Evolutionary conservation across 2,888 invertebrate species (phyloP), one percentile per base, ranked within the genome.

Genomic region (Malachius bipustulatus): DNA sequence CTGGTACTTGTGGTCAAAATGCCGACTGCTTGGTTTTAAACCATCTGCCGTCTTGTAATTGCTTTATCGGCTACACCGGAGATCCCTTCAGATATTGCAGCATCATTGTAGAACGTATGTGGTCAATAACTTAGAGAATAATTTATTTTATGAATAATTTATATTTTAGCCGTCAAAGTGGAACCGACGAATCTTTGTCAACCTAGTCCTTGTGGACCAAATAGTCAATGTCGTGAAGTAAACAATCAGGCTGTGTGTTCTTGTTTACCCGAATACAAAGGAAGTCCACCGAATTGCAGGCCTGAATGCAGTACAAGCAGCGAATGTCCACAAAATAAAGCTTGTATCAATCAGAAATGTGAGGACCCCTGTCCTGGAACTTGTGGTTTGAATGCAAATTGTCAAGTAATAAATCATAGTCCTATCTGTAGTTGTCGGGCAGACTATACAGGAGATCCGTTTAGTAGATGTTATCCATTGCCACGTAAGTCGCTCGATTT

Each of bases 141-240:
- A 3, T 30, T 30, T 11, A n/a, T 4, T 13, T 6, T 29, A 11
- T 9, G 14, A 12, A 14, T 14, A 6, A 14, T 30, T 27, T 32
- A 10, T 11, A 2, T 50, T 51, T 32, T 43, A 52, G 53, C 46
- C 38, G 37, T 43, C 3, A 42, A 47, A 40, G 48, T 46, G 35
- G 42, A 44, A 9, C 14, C 30, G 27, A 50, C 50, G n/a, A 74
- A 42, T 75, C 77, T 80, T 14, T 82, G 82, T 52, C 56, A 69
- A 30, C 82, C 81, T 31, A 77, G 80, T 29, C 82, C 82, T n/a
- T 83, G 82, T 55, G 83, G 82, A 26, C 76, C 81, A 26, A 81
- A 81, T 51, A 80, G 81, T 57, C 71, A 74, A 55, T 83, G 83
- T 60, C 73, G 76, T 50, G 72, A 75, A 54, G 57, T 76, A 28